Percentiles rank a stretch among this genome's conserved stretches.
These are phyloP conservation scores for Centropyge bicolor DNA, from an alignment of 2,797 vertebrate species.

Conservation along the genomic window DNA sequence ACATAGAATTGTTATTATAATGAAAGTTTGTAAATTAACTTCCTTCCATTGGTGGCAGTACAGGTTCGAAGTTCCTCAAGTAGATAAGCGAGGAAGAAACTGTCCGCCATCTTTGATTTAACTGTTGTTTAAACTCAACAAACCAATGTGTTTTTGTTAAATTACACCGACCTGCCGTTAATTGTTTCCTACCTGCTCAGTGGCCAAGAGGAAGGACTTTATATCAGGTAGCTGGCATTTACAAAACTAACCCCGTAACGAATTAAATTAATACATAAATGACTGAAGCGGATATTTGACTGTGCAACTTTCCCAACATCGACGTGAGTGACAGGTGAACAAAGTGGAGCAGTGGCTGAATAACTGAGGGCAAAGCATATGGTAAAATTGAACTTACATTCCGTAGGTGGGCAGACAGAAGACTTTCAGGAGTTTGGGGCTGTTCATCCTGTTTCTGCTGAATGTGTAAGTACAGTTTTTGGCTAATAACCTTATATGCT, in stretches of 20 bases:
- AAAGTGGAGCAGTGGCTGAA: not conserved
- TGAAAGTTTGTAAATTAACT: not conserved
- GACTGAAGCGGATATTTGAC: too few relatives aligned
- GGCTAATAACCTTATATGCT: not conserved
- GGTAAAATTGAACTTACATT: not conserved
- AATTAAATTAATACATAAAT: not conserved
- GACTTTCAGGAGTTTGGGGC: not conserved
- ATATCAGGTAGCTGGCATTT: not conserved
- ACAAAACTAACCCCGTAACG: not conserved
- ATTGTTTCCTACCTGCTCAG: not conserved
- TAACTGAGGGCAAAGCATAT: too few relatives aligned
- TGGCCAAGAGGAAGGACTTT: not conserved
- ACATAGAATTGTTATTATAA: too few relatives aligned
- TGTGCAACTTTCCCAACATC: not conserved
- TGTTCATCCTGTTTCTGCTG: not conserved
- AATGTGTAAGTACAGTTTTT: not conserved
- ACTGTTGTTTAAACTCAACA: not conserved
- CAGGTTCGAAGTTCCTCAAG: not conserved
- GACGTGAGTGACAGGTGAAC: not conserved
- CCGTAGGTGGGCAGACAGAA: not conserved
- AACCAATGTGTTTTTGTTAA: not conserved
- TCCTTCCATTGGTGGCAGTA: not conserved
- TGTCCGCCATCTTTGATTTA: conserved; percentile 9
- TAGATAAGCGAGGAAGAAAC: not conserved
- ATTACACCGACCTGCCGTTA: not conserved